A percentile compares a stretch with the other conserved stretches of the same genome.
Evolutionary conservation across 2,888 invertebrate genomes (phyloP).

Genomic region (Labia minor): DNA sequence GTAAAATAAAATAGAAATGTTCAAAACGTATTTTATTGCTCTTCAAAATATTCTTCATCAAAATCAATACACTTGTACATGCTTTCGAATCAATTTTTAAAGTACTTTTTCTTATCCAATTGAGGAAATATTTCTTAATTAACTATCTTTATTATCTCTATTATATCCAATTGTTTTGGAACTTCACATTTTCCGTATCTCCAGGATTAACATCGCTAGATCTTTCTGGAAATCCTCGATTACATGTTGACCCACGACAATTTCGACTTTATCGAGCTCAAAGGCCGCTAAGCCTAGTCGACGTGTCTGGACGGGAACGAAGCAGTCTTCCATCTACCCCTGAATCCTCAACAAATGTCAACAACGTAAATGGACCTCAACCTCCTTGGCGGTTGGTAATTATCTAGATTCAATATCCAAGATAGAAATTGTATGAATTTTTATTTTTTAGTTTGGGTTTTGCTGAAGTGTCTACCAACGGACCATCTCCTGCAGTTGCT

Average conservation of each 20-base stretch:
- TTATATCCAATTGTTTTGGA: too few species aligned
- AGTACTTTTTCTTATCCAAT: too few species aligned
- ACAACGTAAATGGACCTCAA: slow-evolving; percentile 25
- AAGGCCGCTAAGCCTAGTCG: slow-evolving; percentile 69
- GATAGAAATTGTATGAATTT: too few species aligned
- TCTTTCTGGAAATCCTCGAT: slow-evolving; percentile 68
- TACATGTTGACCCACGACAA: slow-evolving; percentile 74
- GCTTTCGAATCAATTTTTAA: too few species aligned
- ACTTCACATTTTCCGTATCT: too few species aligned
- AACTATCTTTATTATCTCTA: too few species aligned
- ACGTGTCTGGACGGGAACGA: slow-evolving; percentile 70
- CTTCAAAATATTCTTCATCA: too few species aligned
- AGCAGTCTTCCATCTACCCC: slow-evolving; percentile 49
- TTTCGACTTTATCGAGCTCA: slow-evolving; percentile 61
- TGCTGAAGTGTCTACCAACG: background rate
- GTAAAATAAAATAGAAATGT: too few species aligned
- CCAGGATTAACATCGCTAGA: slow-evolving; percentile 47
- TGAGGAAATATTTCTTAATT: too few species aligned
- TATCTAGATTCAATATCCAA: slow-evolving; percentile 13
- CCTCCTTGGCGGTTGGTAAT: slow-evolving; percentile 2
- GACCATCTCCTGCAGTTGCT: slow-evolving; percentile 38
- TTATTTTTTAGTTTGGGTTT: background rate
- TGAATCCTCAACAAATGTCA: slow-evolving; percentile 28
- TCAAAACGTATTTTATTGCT: too few species aligned
- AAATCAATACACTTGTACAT: too few species aligned